phyloP scores from a whole-genome alignment of 2,797 vertebrate species.

The Sebastes reedi region DNA sequence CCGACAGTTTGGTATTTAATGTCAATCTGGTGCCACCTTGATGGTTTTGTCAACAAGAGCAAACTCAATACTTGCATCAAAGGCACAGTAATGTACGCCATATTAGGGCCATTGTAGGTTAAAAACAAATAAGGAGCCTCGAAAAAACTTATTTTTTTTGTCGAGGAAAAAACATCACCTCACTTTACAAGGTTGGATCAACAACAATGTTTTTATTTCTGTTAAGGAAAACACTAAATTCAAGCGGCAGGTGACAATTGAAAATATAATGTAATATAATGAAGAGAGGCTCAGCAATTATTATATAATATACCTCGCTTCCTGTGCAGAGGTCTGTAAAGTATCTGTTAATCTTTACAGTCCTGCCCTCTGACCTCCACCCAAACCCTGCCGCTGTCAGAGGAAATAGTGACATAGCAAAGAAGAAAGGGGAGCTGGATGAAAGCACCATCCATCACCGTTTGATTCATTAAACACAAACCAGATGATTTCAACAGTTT shows the following conservation, averaged over 20 bases:
- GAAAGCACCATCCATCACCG: background rate
- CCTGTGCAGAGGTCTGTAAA: background rate
- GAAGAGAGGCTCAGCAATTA: background rate
- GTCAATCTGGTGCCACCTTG: background rate
- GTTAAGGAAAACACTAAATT: too few relatives aligned
- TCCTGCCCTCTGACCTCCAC: background rate
- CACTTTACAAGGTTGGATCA: too few relatives aligned
- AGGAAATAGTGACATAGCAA: background rate
- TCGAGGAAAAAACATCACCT: too few relatives aligned
- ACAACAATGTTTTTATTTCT: too few relatives aligned
- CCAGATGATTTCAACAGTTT: background rate
- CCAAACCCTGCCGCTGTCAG: background rate
- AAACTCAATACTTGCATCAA: background rate
- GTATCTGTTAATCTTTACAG: background rate
- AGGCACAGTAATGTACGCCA: background rate
- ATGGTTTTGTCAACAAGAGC: background rate
- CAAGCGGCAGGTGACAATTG: too few relatives aligned
- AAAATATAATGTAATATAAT: too few relatives aligned
- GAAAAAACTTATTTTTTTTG: too few relatives aligned
- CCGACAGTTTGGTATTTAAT: background rate
- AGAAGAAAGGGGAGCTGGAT: background rate
- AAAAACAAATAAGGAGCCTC: background rate
- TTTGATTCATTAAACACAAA: conserved; percentile 4
- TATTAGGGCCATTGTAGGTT: background rate
- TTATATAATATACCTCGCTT: background rate